phyloP scores from a whole-genome alignment of 2,113 vertebrate genomes.

The Clinocottus analis region DNA sequence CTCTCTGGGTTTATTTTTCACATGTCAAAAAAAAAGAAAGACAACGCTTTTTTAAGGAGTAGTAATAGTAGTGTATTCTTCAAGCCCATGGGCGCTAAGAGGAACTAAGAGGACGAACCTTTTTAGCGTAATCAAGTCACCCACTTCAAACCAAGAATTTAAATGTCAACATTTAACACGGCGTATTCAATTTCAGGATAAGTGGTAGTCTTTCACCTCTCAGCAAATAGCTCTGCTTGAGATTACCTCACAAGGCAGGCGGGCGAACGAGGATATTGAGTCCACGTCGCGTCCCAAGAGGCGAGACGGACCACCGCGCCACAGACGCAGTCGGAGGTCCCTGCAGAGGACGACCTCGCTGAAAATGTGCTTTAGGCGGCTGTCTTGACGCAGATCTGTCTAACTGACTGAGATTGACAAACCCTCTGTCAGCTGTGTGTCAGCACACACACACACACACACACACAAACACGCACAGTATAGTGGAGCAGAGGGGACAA shows the following conservation, averaged over 20 bases:
- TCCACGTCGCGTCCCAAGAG: not conserved
- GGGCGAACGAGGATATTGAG: conserved; percentile 16
- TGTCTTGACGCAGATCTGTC: conserved; percentile 39
- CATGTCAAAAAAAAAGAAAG: not conserved
- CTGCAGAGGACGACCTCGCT: conserved; percentile 28
- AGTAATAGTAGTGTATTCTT: conserved; percentile 52
- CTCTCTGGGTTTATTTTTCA: conserved; percentile 23
- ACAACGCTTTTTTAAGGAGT: conserved; percentile 22
- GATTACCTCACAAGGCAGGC: conserved; percentile 1
- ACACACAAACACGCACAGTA: too few species aligned
- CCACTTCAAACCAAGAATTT: conserved; percentile 51
- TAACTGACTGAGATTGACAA: conserved; percentile 63
- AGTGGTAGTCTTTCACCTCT: conserved; percentile 46
- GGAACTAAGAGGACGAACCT: conserved; percentile 40
- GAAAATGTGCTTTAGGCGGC: conserved; percentile 46
- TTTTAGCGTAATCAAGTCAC: conserved; percentile 55
- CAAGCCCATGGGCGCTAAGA: conserved; percentile 26
- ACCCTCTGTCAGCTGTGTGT: conserved; percentile 54
- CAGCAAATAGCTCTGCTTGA: conserved; percentile 40
- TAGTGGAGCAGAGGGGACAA: conserved; percentile 57
- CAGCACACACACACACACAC: not conserved
- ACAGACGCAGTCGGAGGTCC: not conserved
- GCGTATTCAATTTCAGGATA: conserved; percentile 48
- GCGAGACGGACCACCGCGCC: not conserved
- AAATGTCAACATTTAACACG: conserved; percentile 58